phyloP scores from a whole-genome alignment of 2,797 vertebrate genomes.

The Rhadinocentrus ornatus region DNA sequence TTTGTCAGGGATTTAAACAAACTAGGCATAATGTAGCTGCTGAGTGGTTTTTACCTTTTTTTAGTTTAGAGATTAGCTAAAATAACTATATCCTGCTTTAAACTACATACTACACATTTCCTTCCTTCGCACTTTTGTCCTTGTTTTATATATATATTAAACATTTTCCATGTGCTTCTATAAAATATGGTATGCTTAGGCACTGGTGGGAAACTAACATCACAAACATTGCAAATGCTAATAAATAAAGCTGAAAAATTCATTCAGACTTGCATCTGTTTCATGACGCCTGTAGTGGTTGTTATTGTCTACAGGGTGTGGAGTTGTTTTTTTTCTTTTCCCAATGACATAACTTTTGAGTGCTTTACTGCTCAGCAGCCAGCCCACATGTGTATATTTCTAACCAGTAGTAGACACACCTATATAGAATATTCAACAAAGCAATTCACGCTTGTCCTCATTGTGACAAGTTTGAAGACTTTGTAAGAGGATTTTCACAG shows the following conservation, averaged over 20 bases:
- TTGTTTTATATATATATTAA: neutral
- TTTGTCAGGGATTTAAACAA: neutral
- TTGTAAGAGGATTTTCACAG: neutral
- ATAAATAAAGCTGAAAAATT: neutral
- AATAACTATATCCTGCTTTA: neutral
- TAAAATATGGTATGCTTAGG: neutral
- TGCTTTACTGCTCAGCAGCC: slow-evolving; percentile 11
- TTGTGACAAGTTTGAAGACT: slow-evolving; percentile 6
- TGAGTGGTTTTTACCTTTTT: neutral
- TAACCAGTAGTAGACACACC: slow-evolving; percentile 1
- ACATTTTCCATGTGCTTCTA: neutral
- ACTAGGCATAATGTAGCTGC: neutral
- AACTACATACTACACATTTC: neutral
- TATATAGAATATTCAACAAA: slow-evolving; percentile 10
- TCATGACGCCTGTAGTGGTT: neutral
- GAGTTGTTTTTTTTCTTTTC: slow-evolving; percentile 28
- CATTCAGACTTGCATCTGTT: neutral
- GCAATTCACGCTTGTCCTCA: neutral
- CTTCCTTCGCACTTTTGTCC: neutral
- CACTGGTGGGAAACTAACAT: neutral
- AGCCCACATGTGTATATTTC: slow-evolving; percentile 5
- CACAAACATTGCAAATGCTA: neutral
- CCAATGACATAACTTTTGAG: neutral
- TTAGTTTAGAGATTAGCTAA: neutral
- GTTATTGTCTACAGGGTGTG: slow-evolving; percentile 23